These are phyloP conservation scores for Gastrophysa polygoni DNA, from an alignment of 2,888 invertebrate genomes.

Conservation along the genomic window DNA sequence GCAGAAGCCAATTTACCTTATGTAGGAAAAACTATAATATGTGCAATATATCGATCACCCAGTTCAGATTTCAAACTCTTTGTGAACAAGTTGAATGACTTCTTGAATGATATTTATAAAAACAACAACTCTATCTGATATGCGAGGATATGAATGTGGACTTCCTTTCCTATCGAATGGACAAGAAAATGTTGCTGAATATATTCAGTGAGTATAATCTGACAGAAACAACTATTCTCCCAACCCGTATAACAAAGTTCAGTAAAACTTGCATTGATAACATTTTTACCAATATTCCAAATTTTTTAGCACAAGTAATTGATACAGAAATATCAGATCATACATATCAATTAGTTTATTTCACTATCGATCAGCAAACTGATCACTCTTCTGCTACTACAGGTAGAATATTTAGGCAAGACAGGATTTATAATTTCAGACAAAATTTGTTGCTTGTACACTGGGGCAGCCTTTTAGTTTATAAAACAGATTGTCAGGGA, in stretches of 20 bases:
- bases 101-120: constrained; percentile 1
- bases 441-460: constrained; percentile 7
- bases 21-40: not conserved
- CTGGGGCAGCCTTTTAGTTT: not conserved
- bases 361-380: constrained; percentile 1
- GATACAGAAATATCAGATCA: constrained; percentile 12
- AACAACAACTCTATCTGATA: constrained; percentile 9
- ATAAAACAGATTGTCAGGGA: not conserved
- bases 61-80: not conserved
- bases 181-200: constrained; percentile 9
- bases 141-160: constrained; percentile 1
- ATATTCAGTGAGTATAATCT: constrained; percentile 10
- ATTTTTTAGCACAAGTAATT: constrained; percentile 2
- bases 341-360: constrained; percentile 6
- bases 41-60: not conserved
- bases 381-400: constrained; percentile 3
- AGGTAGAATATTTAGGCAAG: constrained; percentile 2
- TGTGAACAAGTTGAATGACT: not conserved
- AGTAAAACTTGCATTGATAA: constrained; percentile 7
- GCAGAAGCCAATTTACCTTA: not conserved
- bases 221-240: constrained; percentile 9
- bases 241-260: constrained; percentile 8
- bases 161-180: constrained; percentile 6
- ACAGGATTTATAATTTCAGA: constrained; percentile 8
- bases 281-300: constrained; percentile 11